These are phyloP conservation scores for Platyura marginata DNA, from an alignment of 1,140 invertebrate species.

Conservation along the genomic window DNA sequence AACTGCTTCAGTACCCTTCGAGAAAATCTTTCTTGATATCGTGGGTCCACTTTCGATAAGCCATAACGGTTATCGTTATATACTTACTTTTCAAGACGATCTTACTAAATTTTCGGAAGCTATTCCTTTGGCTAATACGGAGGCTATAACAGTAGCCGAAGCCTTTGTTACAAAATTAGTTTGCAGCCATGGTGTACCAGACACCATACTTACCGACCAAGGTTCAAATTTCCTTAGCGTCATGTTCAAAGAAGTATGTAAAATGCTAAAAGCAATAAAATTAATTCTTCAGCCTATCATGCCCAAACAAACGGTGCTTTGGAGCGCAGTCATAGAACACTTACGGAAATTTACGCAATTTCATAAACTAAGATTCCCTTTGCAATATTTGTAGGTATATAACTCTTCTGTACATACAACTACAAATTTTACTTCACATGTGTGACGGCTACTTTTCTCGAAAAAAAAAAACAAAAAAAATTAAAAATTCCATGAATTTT, in stretches of 20 bases:
- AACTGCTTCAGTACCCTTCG: conserved; percentile 7
- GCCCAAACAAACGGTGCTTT: background rate
- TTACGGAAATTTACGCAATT: background rate
- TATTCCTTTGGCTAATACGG: background rate
- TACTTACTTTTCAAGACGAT: background rate
- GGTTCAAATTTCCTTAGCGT: background rate
- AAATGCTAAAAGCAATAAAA: background rate
- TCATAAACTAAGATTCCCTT: background rate
- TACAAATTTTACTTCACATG: background rate
- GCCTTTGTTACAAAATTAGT: background rate
- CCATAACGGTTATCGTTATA: background rate
- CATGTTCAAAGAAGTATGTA: background rate
- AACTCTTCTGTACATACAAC: background rate
- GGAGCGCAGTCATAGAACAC: background rate
- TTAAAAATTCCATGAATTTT: no score
- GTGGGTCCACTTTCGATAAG: conserved; percentile 9
- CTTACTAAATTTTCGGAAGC: background rate
- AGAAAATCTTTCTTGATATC: conserved; percentile 9
- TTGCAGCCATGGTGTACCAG: background rate
- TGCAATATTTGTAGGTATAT: background rate
- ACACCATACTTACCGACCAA: background rate
- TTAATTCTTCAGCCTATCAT: background rate
- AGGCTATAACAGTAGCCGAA: background rate
- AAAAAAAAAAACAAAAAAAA: no score
- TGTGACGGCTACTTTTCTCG: no score